These are phyloP conservation scores for Glaucopsyche alexis DNA, from an alignment of 2,888 invertebrate genomes.

Conservation along the genomic window DNA sequence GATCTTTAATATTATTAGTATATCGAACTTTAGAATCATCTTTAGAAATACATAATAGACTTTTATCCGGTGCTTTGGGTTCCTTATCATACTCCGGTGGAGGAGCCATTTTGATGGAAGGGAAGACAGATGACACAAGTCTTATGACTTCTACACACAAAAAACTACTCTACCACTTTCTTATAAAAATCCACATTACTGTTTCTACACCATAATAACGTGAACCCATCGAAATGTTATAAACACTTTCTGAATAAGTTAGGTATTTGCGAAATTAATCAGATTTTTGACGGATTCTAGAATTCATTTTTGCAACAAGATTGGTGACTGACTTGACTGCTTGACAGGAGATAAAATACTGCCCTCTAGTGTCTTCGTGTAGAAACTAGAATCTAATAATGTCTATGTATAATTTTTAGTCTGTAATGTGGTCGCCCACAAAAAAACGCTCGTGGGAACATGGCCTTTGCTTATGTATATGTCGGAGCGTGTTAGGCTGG, in stretches of 20 bases:
- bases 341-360: conserved; percentile 4
- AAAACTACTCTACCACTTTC: conserved; percentile 59
- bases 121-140: conserved; percentile 81
- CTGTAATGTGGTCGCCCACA: too few species aligned
- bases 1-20: conserved; percentile 60
- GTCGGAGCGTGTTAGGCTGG: background rate
- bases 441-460: too few species aligned
- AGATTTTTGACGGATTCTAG: conserved; percentile 71
- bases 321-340: conserved; percentile 26
- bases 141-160: conserved; percentile 76
- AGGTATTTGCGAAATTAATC: conserved; percentile 65
- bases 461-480: too few species aligned
- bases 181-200: conserved; percentile 57
- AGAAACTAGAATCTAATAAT: too few species aligned
- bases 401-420: too few species aligned
- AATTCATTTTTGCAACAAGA: conserved; percentile 64
- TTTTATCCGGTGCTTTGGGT: conserved; percentile 87
- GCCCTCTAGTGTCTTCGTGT: background rate
- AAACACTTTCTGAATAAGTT: conserved; percentile 59
- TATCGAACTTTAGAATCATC: conserved; percentile 75
- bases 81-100: conserved; percentile 88
- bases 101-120: conserved; percentile 87
- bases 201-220: conserved; percentile 65
- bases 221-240: conserved; percentile 44
- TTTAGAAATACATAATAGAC: conserved; percentile 60